These are phyloP conservation scores for Physocephala rufipes DNA, from an alignment of 2,888 invertebrate species.

Conservation along the genomic window DNA sequence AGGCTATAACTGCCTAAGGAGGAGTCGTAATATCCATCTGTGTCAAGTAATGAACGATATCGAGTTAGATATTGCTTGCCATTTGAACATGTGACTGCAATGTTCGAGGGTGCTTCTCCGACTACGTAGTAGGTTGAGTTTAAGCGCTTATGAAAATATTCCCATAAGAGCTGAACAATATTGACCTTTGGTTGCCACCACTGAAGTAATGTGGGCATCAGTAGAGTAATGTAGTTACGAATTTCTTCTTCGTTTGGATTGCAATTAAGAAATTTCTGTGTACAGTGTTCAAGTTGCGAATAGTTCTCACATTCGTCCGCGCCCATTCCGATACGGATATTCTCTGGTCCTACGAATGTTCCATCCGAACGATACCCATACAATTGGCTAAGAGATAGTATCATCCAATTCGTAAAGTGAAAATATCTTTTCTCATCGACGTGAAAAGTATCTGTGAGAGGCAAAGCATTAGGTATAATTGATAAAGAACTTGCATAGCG, in stretches of 20 bases:
- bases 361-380: slow-evolving; percentile 63
- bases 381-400: slow-evolving; percentile 66
- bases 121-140: slow-evolving; percentile 68
- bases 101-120: slow-evolving; percentile 66
- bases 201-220: slow-evolving; percentile 65
- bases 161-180: slow-evolving; percentile 69
- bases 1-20: slow-evolving; percentile 68
- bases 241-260: slow-evolving; percentile 67
- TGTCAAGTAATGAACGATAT: slow-evolving; percentile 61
- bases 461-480: too few relatives aligned
- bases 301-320: slow-evolving; percentile 60
- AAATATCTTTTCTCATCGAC: slow-evolving; percentile 49
- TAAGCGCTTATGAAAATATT: slow-evolving; percentile 70
- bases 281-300: slow-evolving; percentile 65
- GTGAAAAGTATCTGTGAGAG: slow-evolving; percentile 45
- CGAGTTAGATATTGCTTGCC: slow-evolving; percentile 63
- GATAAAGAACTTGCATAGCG: too few relatives aligned
- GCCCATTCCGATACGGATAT: slow-evolving; percentile 42
- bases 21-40: slow-evolving; percentile 49
- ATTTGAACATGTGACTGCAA: slow-evolving; percentile 58
- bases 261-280: slow-evolving; percentile 66
- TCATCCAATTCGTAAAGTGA: slow-evolving; percentile 66
- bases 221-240: slow-evolving; percentile 65
- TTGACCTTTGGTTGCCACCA: slow-evolving; percentile 68
- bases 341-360: slow-evolving; percentile 38